Evolutionary conservation across 2,797 vertebrate genomes (phyloP).

Genomic region (Eleutherodactylus coqui): DNA sequence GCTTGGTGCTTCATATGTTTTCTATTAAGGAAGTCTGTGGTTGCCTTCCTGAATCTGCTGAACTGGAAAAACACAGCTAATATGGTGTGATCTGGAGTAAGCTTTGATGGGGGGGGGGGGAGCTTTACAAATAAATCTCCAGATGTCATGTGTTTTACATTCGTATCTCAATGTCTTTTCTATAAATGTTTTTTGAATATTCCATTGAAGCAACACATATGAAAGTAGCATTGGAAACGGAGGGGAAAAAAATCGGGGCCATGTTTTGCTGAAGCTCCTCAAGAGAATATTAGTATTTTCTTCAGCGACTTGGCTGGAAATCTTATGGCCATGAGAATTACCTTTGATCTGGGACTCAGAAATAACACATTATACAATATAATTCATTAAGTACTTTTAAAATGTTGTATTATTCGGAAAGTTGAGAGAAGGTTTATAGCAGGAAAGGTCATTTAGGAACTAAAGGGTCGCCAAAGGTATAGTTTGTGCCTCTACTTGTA

Average conservation of each 20-base stretch:
- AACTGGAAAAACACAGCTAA: slow-evolving; percentile 99
- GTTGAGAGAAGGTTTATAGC: neutral
- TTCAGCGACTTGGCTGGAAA: slow-evolving; percentile 79
- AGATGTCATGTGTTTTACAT: slow-evolving; percentile 99
- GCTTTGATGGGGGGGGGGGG: slow-evolving; percentile 89
- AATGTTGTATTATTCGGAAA: neutral
- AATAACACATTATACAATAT: slow-evolving; percentile 12
- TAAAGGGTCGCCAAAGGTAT: neutral
- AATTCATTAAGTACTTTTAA: neutral
- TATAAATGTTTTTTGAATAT: slow-evolving; percentile 99
- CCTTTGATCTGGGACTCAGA: neutral
- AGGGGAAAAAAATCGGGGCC: slow-evolving; percentile 54
- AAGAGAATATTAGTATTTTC: slow-evolving; percentile 89
- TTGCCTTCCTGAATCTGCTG: slow-evolving; percentile 97
- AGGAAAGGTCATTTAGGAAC: neutral
- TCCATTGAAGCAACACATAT: slow-evolving; percentile 91
- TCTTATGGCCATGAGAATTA: neutral
- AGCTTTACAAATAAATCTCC: slow-evolving; percentile 98
- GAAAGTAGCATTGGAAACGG: slow-evolving; percentile 88
- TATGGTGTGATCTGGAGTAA: slow-evolving; percentile 97
- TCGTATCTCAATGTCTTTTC: slow-evolving; percentile 99
- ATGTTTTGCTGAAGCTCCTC: slow-evolving; percentile 83
- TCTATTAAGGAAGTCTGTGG: slow-evolving; percentile 98
- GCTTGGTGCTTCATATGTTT: slow-evolving; percentile 95
- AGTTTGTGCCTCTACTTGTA: neutral